Conservation (phyloP, 2,113 vertebrate species). For the Siniperca chuatsi region DNA sequence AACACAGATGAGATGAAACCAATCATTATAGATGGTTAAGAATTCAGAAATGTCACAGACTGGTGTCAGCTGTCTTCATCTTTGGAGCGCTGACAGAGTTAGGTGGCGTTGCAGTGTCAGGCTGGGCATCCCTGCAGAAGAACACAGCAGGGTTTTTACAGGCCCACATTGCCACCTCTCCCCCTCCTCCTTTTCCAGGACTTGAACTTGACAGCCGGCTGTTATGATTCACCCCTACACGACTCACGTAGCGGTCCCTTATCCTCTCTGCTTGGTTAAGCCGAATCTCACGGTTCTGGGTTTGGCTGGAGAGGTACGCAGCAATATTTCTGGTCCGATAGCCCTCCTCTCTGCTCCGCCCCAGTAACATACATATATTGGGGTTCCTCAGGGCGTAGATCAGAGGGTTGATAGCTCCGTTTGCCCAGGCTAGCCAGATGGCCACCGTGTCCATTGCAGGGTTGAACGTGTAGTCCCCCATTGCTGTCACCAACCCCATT, state of each 20-base stretch:
- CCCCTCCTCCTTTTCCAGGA: conserved; percentile 74
- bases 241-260: conserved; percentile 83
- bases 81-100: conserved; percentile 71
- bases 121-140: conserved; percentile 90
- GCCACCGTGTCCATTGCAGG: conserved; percentile 90
- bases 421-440: conserved; percentile 95
- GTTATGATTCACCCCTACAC: conserved; percentile 77
- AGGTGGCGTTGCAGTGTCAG: conserved; percentile 75
- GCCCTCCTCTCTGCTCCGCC: conserved; percentile 90
- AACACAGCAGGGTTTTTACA: conserved; percentile 92
- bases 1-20: not conserved
- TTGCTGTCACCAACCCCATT: conserved; percentile 88
- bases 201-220: conserved; percentile 84
- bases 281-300: conserved; percentile 68
- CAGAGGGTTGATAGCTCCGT: conserved; percentile 94
- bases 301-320: conserved; percentile 83
- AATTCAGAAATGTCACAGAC: conserved; percentile 81
- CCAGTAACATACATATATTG: conserved; percentile 90
- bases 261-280: conserved; percentile 77
- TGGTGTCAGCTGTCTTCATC: conserved; percentile 84
- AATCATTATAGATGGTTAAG: not conserved
- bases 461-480: conserved; percentile 86
- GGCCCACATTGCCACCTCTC: conserved; percentile 93
- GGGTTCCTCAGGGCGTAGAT: conserved; percentile 95
- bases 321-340: conserved; percentile 92